Percentiles rank a stretch among this genome's conserved stretches.
phyloP scores from a whole-genome alignment of 2,888 invertebrate genomes.

The Acheta domesticus region DNA sequence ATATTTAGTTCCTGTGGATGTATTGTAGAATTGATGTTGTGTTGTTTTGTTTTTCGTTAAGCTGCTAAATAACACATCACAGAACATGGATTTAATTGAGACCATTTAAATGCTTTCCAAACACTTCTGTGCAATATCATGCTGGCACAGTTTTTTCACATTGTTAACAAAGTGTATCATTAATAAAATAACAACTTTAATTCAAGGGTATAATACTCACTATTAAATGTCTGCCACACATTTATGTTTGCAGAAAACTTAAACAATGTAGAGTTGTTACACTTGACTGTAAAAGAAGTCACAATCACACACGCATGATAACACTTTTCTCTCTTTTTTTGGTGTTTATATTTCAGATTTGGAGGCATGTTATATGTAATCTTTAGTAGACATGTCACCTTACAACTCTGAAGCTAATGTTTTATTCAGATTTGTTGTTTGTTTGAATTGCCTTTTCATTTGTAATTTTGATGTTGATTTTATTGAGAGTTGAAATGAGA shows the following conservation, averaged over 20 bases:
- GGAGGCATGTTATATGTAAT: neutral
- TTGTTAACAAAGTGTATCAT: neutral
- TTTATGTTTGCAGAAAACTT: too few relatives aligned
- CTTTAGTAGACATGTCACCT: neutral
- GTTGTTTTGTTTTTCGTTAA: neutral
- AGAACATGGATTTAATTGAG: neutral
- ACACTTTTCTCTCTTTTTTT: neutral
- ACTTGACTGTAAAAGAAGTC: too few relatives aligned
- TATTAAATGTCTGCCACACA: too few relatives aligned
- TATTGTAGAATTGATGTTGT: neutral
- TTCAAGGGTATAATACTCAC: too few relatives aligned
- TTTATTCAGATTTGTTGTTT: neutral
- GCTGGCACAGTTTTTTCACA: neutral
- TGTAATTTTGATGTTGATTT: conserved; percentile 19
- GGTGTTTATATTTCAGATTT: neutral
- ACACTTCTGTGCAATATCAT: neutral
- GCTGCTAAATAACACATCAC: neutral
- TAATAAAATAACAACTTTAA: too few relatives aligned
- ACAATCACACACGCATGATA: neutral
- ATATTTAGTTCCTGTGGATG: conserved; percentile 18
- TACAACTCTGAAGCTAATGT: neutral
- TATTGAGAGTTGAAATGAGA: neutral
- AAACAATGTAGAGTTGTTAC: too few relatives aligned
- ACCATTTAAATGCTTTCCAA: neutral
- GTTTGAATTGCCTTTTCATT: conserved; percentile 24